A percentile compares a stretch with the other conserved stretches of the same genome.
Conservation (phyloP, 2,113 vertebrate genomes). For the Eretmochelys imbricata region DNA sequence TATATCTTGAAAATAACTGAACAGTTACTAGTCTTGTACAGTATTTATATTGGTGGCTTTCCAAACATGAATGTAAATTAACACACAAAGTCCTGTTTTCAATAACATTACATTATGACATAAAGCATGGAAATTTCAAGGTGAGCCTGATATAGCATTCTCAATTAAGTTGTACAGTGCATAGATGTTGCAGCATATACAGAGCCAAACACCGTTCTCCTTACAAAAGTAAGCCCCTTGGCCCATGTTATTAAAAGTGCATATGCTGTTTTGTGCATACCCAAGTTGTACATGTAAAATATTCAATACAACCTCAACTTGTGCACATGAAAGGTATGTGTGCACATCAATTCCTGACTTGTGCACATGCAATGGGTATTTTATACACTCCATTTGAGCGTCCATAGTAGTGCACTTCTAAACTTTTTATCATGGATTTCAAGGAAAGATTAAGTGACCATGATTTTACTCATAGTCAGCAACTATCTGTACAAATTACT, state of each 20-base stretch:
- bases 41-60: neutral
- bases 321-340: neutral
- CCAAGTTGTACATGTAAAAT: neutral
- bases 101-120: constrained; percentile 7
- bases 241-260: neutral
- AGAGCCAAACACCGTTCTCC: neutral
- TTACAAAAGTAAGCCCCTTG: constrained; percentile 8
- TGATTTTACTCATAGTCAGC: constrained; percentile 18
- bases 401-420: neutral
- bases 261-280: neutral
- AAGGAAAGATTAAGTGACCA: neutral
- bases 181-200: neutral
- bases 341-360: neutral
- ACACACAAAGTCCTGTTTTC: neutral
- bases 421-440: constrained; percentile 23
- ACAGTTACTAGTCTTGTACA: neutral
- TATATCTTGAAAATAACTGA: neutral
- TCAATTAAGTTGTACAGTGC: neutral
- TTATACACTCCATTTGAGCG: neutral
- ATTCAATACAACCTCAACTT: neutral
- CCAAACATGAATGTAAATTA: neutral
- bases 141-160: neutral
- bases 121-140: neutral
- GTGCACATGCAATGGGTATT: constrained; percentile 15
- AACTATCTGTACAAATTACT: constrained; percentile 18